Conservation (phyloP, 2,113 vertebrate genomes). For the Pitta sordida region DNA sequence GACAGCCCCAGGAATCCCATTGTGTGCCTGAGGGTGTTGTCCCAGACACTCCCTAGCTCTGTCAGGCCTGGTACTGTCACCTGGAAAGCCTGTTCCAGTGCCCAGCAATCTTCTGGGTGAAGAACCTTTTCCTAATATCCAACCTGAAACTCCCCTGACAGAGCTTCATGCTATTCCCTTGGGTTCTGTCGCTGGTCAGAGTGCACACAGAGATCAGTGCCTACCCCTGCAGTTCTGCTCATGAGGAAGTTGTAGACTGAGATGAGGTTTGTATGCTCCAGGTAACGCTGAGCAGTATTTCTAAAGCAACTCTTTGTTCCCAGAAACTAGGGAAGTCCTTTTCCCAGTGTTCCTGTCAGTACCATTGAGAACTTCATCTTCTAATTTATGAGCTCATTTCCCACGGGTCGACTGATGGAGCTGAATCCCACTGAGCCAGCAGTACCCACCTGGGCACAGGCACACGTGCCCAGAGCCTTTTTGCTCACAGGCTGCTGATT, state of each 20-base stretch:
- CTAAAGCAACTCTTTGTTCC: not conserved
- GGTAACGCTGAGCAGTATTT: not conserved
- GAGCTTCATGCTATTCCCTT: not conserved
- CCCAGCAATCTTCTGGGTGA: not conserved
- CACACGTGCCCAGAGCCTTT: not conserved
- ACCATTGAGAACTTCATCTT: not conserved
- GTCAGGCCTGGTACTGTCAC: not conserved
- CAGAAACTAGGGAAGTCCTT: not conserved
- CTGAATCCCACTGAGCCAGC: not conserved
- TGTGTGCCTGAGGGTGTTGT: not conserved
- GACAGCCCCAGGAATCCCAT: not conserved
- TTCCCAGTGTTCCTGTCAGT: not conserved
- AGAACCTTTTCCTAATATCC: not conserved
- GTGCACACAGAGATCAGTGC: not conserved
- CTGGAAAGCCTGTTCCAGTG: not conserved
- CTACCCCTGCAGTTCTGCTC: not conserved
- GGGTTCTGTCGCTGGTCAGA: not conserved
- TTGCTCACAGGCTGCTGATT: not conserved
- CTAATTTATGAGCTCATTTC: not conserved
- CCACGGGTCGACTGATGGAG: rapidly evolving
- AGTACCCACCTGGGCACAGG: rapidly evolving
- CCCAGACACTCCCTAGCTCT: not conserved
- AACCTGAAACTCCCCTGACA: not conserved
- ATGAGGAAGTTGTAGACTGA: not conserved
- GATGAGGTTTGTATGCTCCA: not conserved